Percentiles rank a stretch among this genome's conserved stretches.
Conservation (phyloP, 30 jellyfish, hydroid and myxozoan genomes). For the Aurelia sp. region DNA sequence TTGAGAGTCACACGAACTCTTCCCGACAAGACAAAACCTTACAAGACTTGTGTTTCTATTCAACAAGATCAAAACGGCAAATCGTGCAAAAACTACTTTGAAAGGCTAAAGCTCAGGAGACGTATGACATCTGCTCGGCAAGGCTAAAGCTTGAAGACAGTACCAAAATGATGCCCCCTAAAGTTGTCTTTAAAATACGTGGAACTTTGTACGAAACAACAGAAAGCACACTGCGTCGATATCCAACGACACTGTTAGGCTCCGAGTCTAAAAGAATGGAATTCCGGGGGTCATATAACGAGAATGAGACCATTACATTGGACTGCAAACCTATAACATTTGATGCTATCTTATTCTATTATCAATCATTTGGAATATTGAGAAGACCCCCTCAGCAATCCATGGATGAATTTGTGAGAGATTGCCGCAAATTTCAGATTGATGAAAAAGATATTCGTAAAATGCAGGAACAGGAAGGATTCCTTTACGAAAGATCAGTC, state of each 20-base stretch:
- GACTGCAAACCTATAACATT: conserved; percentile 73
- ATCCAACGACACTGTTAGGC: conserved; percentile 89
- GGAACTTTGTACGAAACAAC: conserved; percentile 86
- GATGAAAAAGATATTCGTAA: conserved; percentile 49
- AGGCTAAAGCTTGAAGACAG: too few species aligned
- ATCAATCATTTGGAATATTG: conserved; percentile 91
- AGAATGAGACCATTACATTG: conserved; percentile 23
- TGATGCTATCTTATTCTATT: conserved; percentile 89
- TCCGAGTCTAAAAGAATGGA: conserved; percentile 39
- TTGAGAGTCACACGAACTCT: too few species aligned
- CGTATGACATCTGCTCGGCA: too few species aligned
- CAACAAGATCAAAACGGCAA: too few species aligned
- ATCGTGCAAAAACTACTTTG: too few species aligned
- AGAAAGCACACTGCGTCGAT: conserved; percentile 80
- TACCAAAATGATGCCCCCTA: conserved; percentile 9
- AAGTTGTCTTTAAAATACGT: conserved; percentile 71
- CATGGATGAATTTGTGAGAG: conserved; percentile 78
- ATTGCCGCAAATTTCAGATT: conserved; percentile 75
- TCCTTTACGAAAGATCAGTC: conserved; percentile 20
- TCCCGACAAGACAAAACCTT: too few species aligned
- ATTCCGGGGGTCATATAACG: background rate
- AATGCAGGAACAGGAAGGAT: conserved; percentile 82
- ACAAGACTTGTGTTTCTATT: too few species aligned
- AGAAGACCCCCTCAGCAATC: conserved; percentile 80
- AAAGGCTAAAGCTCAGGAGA: too few species aligned